A percentile compares a stretch with the other conserved stretches of the same genome.
Conservation (phyloP, 2,113 vertebrate genomes). For the Gambusia affinis region DNA sequence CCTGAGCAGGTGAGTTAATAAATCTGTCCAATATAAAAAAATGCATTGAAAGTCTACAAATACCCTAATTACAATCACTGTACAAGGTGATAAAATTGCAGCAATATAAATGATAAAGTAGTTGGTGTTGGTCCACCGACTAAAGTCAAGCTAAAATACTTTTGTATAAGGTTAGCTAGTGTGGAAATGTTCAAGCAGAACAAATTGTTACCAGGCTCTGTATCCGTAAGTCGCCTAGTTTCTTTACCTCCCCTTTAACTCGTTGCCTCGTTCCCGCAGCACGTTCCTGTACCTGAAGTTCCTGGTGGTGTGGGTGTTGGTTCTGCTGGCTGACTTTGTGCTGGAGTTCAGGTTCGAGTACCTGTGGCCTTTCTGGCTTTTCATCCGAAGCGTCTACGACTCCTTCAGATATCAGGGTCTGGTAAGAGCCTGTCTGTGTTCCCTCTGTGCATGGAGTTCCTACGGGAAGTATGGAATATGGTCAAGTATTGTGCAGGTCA, state of each 20-base stretch:
- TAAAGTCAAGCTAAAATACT: no score
- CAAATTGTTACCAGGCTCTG: not conserved
- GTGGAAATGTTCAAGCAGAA: not conserved
- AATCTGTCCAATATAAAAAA: no score
- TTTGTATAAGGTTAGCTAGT: not conserved
- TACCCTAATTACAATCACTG: no score
- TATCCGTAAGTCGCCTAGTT: not conserved
- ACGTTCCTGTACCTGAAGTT: slow-evolving; percentile 99
- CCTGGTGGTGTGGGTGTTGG: slow-evolving; percentile 96
- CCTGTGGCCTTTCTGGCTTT: slow-evolving; percentile 99
- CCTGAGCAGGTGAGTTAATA: no score
- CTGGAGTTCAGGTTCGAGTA: slow-evolving; percentile 99
- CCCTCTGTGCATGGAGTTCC: not conserved
- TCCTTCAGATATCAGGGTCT: slow-evolving; percentile 99
- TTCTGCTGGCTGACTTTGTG: slow-evolving; percentile 96
- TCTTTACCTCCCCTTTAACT: not conserved
- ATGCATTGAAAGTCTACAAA: no score
- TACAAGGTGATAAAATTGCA: no score
- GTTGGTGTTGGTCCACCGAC: no score
- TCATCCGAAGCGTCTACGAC: slow-evolving; percentile 98
- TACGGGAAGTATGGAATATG: not conserved
- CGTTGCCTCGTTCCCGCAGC: slow-evolving; percentile 67
- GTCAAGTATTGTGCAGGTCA: not conserved
- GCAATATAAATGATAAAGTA: no score
- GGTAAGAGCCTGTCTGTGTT: slow-evolving; percentile 76